Evolutionary conservation across 2,113 vertebrate genomes (phyloP).

Genomic region (Carassius auratus): DNA sequence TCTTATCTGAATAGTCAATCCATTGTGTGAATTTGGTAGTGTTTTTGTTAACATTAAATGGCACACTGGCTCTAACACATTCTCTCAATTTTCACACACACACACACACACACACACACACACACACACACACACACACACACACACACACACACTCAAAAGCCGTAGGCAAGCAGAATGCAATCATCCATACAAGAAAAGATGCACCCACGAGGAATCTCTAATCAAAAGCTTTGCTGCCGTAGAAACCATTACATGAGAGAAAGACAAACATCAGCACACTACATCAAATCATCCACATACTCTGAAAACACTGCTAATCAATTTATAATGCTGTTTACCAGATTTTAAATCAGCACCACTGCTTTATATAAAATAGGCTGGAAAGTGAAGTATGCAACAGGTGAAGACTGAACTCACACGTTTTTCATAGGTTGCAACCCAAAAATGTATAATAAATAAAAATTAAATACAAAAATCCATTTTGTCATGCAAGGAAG

Average conservation of each 20-base stretch:
- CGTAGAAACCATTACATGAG: conserved; percentile 9
- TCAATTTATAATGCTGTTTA: not conserved
- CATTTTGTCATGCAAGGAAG: too few relatives aligned
- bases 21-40: not conserved
- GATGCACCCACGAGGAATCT: conserved; percentile 29
- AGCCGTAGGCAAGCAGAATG: conserved; percentile 18
- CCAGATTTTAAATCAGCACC: not conserved
- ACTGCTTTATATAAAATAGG: not conserved
- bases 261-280: not conserved
- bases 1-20: not conserved
- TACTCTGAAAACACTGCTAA: not conserved
- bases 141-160: too few relatives aligned
- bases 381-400: not conserved
- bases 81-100: conserved; percentile 16
- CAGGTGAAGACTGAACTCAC: not conserved
- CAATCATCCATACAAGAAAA: conserved; percentile 19
- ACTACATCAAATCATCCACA: not conserved
- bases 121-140: conserved; percentile 28
- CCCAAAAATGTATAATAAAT: too few relatives aligned
- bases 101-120: too few relatives aligned
- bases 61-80: not conserved
- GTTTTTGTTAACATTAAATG: not conserved
- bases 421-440: not conserved
- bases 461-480: too few relatives aligned
- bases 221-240: conserved; percentile 22